Evolutionary conservation across 2,888 invertebrate species (phyloP).

Genomic region (Agriopis marginaria): DNA sequence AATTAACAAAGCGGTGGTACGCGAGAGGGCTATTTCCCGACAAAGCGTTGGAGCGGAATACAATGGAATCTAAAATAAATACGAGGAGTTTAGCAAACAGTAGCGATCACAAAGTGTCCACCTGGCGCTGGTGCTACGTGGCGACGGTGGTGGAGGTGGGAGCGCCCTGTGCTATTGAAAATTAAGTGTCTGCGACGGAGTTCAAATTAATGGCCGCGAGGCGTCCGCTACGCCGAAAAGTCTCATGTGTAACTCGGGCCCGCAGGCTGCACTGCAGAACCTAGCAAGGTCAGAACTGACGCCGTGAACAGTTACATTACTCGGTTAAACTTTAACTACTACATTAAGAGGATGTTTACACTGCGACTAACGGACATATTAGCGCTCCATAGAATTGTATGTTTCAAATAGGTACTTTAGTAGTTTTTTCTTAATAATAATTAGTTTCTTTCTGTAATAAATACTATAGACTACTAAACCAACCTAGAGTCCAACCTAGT

Average conservation of each 20-base stretch:
- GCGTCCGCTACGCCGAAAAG: slow-evolving; percentile 52
- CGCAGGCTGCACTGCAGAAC: slow-evolving; percentile 14
- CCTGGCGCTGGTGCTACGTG: slow-evolving; percentile 64
- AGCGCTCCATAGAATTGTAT: not conserved
- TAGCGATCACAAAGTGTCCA: slow-evolving; percentile 78
- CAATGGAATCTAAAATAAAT: slow-evolving; percentile 86
- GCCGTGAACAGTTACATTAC: slow-evolving; percentile 13
- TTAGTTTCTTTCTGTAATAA: too few relatives aligned
- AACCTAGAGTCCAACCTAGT: too few relatives aligned
- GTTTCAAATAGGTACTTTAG: too few relatives aligned
- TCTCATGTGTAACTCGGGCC: slow-evolving; percentile 41
- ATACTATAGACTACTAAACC: too few relatives aligned
- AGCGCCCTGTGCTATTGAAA: slow-evolving; percentile 64
- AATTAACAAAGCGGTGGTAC: slow-evolving; percentile 82
- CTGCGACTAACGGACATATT: not conserved
- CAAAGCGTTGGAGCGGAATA: slow-evolving; percentile 79
- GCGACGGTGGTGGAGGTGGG: slow-evolving; percentile 25
- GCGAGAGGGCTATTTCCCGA: slow-evolving; percentile 80
- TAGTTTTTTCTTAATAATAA: too few relatives aligned
- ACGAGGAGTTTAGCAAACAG: slow-evolving; percentile 84
- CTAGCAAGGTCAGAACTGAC: slow-evolving; percentile 14
- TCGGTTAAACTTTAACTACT: slow-evolving; percentile 19
- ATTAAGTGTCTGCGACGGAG: slow-evolving; percentile 75
- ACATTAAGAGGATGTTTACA: slow-evolving; percentile 6
- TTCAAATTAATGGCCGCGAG: slow-evolving; percentile 71